Evolutionary conservation across 2,797 vertebrate species (phyloP).

Genomic region (Lagocephalus sceleratus): DNA sequence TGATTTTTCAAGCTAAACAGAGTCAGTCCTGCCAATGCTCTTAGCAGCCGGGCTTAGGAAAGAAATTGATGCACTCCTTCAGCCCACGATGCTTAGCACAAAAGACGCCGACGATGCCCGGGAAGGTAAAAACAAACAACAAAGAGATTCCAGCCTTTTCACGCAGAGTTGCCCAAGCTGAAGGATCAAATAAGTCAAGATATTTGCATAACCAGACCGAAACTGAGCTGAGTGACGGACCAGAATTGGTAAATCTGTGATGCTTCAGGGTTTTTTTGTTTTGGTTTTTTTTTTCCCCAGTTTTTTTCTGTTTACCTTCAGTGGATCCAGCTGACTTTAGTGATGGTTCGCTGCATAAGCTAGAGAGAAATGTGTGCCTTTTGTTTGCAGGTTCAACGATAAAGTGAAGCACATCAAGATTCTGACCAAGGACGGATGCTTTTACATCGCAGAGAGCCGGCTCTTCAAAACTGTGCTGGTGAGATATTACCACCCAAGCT

Average conservation of each 20-base stretch:
- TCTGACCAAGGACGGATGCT: constrained; percentile 89
- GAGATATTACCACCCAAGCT: constrained; percentile 53
- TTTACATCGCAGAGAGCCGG: constrained; percentile 92
- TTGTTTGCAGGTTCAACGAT: constrained; percentile 88
- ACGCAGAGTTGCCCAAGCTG: neutral
- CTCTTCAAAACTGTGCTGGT: constrained; percentile 93
- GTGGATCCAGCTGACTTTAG: constrained; percentile 22
- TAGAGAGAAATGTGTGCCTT: constrained; percentile 56
- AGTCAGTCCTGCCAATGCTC: no score
- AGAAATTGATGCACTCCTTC: neutral
- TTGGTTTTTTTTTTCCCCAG: constrained; percentile 4
- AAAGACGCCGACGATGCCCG: neutral
- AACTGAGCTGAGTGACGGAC: no score
- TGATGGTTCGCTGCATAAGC: constrained; percentile 40
- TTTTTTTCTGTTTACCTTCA: constrained; percentile 19
- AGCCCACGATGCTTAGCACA: neutral
- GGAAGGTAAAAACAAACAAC: neutral
- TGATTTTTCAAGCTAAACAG: no score
- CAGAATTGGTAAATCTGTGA: neutral
- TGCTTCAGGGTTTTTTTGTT: constrained; percentile 5
- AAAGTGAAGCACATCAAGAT: constrained; percentile 98
- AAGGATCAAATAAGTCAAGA: neutral
- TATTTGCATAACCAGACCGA: no score
- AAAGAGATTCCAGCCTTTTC: neutral
- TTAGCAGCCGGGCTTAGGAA: no score